Evolutionary conservation across 2,797 vertebrate genomes (phyloP), one percentile per base, ranked within the genome.

Genomic region (Chiroxiphia lanceolata): DNA sequence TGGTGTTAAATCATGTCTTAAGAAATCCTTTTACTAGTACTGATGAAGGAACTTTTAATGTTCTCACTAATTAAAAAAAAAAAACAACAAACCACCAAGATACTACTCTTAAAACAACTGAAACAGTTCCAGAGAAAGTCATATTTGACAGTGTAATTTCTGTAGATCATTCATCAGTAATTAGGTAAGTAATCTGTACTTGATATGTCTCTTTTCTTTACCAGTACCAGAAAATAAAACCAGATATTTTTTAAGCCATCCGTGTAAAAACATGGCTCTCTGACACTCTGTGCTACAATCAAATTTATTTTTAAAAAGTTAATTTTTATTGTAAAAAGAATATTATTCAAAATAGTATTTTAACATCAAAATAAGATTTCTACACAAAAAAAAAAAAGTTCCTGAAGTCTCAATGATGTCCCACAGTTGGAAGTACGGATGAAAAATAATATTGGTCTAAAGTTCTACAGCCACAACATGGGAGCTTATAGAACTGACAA

Each of bases 61-160:
- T 20, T 63, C 15, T 72, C 17, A 40, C 4, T 45, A 84, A 47
- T 4, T 25, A n/a, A 72, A 72, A 75, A 40, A 40, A 27, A 51
- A 51, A 8, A 40, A 40, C 40, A 57, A 61, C 25, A 13, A 22
- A 27, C 0, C 1, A 15, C 1, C 4, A 51, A 64, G 23, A 3
- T 77, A 5, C 25, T 70, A 7, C 34, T 36, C 59, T 45, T 79
- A 79, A 82, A 76, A 67, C 12, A 72, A 10, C 10, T 64, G 10
- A 84, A 76, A 84, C 4, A 60, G 5, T 72, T 54, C 8, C 34
- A 87, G 34, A 54, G 15, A 82, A 84, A 11, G 6, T 7, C 5
- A 9, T 17, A 3, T 61, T 90, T 2, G 9, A 29, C 23, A 47
- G 2, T 21, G 10, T 27, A 51, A 83, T 71, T 81, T 67, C 44